Evolutionary conservation across 92 coral and sea anemone species (phyloP), one percentile per base, ranked within the genome.

Genomic region (Galaxea fascicularis): DNA sequence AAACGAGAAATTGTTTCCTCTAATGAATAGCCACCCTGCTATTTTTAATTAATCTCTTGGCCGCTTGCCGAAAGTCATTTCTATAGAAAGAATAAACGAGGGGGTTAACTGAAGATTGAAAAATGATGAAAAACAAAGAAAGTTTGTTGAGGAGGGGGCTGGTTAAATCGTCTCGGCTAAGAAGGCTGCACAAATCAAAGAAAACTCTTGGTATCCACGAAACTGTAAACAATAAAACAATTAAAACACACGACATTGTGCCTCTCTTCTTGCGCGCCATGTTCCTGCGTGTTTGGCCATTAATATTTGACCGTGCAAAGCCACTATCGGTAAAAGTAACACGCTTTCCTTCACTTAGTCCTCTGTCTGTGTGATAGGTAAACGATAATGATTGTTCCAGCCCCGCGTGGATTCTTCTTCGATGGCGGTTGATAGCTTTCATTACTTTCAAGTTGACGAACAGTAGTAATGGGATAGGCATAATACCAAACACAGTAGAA

Each of bases 61-160:
- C 85, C 2, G 91, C 93, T 22, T 79, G 88, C 3, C 95, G 91
- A 70, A 93, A 93, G 66, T 93, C 95, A 11, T 68, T 74, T 51
- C 95, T 63, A 31, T 93, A 93, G 77, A 93, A 93, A 7, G 92
- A 93, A 58, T 93, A 93, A 62, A 93, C 87, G 6, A 93, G 63
- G 0, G 95, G 92, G 28, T 93, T 93, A 7, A 82, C 70, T 25
- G 90, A 83, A 18, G 94, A 90, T 67, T 93, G 95, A 58, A 93
- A 71, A 14, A 93, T 77, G 39, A 90, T 30, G 11, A 92, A 84
- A 73, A 93, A 63, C 78, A 93, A 57, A 6, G 96, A 90, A 0
- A 90, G 66, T 46, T 90, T 90, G 66, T 68, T 86, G 5, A 93
- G 73, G 25, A 83, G 4, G 17, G 63, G 39, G 26, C 22, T 58